phyloP scores from a whole-genome alignment of 2,888 invertebrate species.

The Chloroclysta siterata region DNA sequence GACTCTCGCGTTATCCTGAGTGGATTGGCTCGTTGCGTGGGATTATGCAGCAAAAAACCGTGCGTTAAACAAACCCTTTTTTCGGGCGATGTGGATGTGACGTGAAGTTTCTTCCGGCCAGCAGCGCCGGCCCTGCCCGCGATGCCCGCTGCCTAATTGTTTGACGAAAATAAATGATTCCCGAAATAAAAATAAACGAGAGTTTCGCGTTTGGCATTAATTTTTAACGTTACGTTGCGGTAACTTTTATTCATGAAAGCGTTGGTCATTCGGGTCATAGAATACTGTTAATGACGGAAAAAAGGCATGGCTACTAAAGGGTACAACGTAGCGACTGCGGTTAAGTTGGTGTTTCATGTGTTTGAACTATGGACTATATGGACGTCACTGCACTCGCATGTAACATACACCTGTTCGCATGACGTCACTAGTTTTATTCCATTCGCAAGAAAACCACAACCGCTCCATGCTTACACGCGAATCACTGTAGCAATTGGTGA shows the following conservation, averaged over 20 bases:
- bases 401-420: background rate
- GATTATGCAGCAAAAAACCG: conserved; percentile 77
- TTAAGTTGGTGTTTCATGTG: background rate
- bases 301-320: conserved; percentile 21
- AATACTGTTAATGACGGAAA: conserved; percentile 37
- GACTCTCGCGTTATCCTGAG: conserved; percentile 62
- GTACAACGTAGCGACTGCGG: background rate
- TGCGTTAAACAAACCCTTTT: conserved; percentile 75
- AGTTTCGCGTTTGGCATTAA: conserved; percentile 77
- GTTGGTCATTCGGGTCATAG: conserved; percentile 53
- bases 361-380: background rate
- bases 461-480: background rate
- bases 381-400: background rate
- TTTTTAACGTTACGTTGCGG: conserved; percentile 71
- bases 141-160: conserved; percentile 77
- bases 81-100: conserved; percentile 67
- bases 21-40: conserved; percentile 62
- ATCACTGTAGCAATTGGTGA: background rate
- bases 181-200: conserved; percentile 81
- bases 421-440: background rate
- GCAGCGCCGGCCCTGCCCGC: conserved; percentile 64
- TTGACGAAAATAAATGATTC: conserved; percentile 84
- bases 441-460: background rate
- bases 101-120: conserved; percentile 74
- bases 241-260: conserved; percentile 58